A percentile compares a stretch with the other conserved stretches of the same genome.
phyloP scores from a whole-genome alignment of 2,888 invertebrate species.

The Alloscopus bannaensis region DNA sequence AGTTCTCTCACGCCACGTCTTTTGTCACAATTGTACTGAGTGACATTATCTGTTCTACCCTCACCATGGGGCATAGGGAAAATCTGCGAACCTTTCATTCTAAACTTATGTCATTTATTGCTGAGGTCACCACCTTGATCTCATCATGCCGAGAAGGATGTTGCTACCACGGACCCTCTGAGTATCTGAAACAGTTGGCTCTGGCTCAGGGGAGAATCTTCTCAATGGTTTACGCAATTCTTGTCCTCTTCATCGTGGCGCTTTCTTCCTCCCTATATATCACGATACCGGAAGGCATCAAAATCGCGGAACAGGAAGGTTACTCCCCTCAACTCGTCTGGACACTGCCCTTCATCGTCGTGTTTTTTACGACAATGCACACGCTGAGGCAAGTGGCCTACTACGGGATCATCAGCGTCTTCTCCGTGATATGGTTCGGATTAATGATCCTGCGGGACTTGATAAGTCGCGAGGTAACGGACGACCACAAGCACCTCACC shows the following conservation, averaged over 20 bases:
- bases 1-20: slow-evolving; percentile 23
- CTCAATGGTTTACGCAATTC: slow-evolving; percentile 10
- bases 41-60: not conserved
- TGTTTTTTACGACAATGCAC: slow-evolving; percentile 11
- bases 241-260: slow-evolving; percentile 6
- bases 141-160: not conserved
- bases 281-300: not conserved
- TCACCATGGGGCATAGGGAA: not conserved
- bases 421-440: slow-evolving; percentile 3
- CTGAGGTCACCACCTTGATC: not conserved
- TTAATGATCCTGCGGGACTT: slow-evolving; percentile 19
- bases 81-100: not conserved
- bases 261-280: not conserved
- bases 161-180: not conserved
- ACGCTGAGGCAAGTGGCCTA: slow-evolving; percentile 28
- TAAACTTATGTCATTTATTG: slow-evolving; percentile 9
- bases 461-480: not conserved
- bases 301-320: not conserved
- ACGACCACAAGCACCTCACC: no score
- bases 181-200: not conserved
- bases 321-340: not conserved
- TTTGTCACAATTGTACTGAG: slow-evolving; percentile 18
- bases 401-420: not conserved
- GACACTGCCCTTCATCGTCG: slow-evolving; percentile 2
- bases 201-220: not conserved